Base-by-base conservation (phyloP, 2,113 vertebrate genomes). In the Antechinus stuartii region DNA sequence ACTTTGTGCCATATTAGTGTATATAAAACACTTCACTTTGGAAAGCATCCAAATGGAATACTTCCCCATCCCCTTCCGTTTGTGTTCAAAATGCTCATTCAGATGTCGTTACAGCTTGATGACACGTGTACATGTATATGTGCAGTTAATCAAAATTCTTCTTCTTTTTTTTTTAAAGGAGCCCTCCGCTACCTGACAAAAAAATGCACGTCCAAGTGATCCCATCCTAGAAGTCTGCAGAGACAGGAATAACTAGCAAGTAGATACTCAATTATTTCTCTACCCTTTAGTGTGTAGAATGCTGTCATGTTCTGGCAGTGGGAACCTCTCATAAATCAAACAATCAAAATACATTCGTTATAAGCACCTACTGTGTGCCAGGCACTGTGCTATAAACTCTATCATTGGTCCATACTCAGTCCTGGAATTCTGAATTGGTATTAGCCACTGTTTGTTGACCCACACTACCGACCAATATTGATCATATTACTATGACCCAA, bases 91-190 rank as follows among this genome's bases (percentile, higher is more conserved):
- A 95, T 97, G 96, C 96, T 96, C 94, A 94, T 97, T 96, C 97
- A 95, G 94, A 94, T 97, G 95, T 52, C 46, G 25, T 90, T 90
- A 90, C 47, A 90, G 47, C 47, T 90, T 90, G 90, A 90, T 49
- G 90, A 94, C 92, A 54, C 96, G 97, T 94, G 95, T 92, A 54
- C 95, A 96, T 97, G 95, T 98, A 93, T 96, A 97, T 97, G 93
- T 50, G 89, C 0, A 94, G 56, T 96, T 97, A 97, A 98, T 98
- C 98, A 97, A 96, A 98, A 95, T 84, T 19, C 97, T 90, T 96
- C 96, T 95, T 97, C 96, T 96, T 97, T 96, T 96, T 93, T 97
- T 96, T 96, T 97, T 97, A 27, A 96, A 98, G 97, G 98, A 97
- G 89, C 24, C 57, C 68, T 84, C 68, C 14, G 2, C 97, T 95